Conservation (phyloP, 1,140 invertebrate species). For the Pentalonia nigronervosa region DNA sequence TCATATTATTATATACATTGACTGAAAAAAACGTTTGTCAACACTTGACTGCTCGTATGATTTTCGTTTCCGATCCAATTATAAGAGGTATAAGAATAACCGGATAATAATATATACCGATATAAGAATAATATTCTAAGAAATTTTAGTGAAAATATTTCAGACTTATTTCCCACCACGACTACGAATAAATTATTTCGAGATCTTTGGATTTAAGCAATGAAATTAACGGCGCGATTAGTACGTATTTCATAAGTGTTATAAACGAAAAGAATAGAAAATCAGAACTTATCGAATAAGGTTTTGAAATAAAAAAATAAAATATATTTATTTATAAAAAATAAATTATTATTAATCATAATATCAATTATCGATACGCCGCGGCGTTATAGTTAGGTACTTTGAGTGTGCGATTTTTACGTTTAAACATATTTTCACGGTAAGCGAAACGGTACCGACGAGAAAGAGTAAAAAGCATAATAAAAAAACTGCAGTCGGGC, state of each 20-base stretch:
- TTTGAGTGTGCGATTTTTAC: background rate
- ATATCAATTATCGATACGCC: background rate
- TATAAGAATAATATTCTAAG: no score
- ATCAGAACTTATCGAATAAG: background rate
- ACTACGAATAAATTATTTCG: background rate
- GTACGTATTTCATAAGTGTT: background rate
- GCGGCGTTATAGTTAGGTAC: no score
- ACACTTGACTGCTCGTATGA: background rate
- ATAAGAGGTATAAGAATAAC: no score
- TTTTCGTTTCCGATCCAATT: background rate
- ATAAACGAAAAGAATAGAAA: background rate
- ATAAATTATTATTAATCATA: background rate
- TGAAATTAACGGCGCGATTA: no score
- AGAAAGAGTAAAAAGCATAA: background rate
- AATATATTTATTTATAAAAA: background rate
- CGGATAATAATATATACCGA: no score
- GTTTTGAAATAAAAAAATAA: background rate
- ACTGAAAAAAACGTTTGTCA: background rate
- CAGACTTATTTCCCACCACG: no score
- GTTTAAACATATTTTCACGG: background rate
- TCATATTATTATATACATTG: background rate
- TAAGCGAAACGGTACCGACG: background rate
- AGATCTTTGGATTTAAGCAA: no score
- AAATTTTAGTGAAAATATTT: no score
- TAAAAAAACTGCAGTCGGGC: background rate